Percentiles rank a stretch among this genome's conserved stretches.
Conservation (phyloP, 2,888 invertebrate species). For the Onchidella celtica region DNA sequence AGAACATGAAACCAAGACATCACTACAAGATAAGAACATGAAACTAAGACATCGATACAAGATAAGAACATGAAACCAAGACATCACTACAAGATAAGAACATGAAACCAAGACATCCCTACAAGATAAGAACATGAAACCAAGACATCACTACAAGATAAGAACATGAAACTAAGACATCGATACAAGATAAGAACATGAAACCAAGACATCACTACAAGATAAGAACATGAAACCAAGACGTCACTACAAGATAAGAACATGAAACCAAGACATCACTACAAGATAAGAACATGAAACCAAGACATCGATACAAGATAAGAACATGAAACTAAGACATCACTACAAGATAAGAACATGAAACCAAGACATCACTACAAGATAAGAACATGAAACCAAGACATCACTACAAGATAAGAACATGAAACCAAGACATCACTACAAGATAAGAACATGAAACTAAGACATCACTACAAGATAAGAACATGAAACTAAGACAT, state of each 20-base stretch:
- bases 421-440: too few species aligned
- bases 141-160: neutral
- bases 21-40: neutral
- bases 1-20: neutral
- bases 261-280: neutral
- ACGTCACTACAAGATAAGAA: neutral
- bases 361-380: too few species aligned
- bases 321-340: too few species aligned
- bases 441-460: too few species aligned
- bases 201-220: neutral
- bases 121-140: neutral
- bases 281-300: neutral
- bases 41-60: neutral
- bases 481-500: too few species aligned
- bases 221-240: neutral
- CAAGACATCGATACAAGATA: neutral
- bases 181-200: neutral
- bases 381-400: too few species aligned
- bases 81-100: neutral
- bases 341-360: too few species aligned
- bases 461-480: too few species aligned
- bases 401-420: too few species aligned
- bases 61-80: neutral
- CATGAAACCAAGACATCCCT: neutral
- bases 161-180: neutral